Conservation (phyloP, 2,888 invertebrate species). For the Agriopis marginaria region DNA sequence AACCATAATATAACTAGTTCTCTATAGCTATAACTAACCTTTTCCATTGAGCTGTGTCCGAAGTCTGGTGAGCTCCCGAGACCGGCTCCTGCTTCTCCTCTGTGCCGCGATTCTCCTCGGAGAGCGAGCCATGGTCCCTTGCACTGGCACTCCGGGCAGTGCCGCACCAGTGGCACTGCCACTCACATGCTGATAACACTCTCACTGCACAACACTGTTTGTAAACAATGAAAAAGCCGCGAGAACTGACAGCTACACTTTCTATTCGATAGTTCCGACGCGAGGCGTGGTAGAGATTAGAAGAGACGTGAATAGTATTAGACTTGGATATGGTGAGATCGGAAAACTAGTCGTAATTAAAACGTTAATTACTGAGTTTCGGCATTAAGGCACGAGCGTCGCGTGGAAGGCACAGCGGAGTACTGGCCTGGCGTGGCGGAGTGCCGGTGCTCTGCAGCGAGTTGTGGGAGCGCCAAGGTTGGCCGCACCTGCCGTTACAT, state of each 20-base stretch:
- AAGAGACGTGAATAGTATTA: background rate
- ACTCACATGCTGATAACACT: slow-evolving; percentile 37
- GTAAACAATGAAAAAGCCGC: slow-evolving; percentile 26
- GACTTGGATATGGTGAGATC: slow-evolving; percentile 9
- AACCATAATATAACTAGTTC: background rate
- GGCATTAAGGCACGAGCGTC: slow-evolving; percentile 65
- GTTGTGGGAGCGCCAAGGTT: slow-evolving; percentile 41
- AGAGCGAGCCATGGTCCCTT: slow-evolving; percentile 73
- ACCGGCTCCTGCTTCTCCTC: slow-evolving; percentile 71
- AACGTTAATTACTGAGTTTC: slow-evolving; percentile 36
- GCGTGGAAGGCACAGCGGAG: slow-evolving; percentile 68
- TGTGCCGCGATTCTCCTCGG: slow-evolving; percentile 73
- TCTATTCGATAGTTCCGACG: slow-evolving; percentile 3
- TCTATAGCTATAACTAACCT: slow-evolving; percentile 57
- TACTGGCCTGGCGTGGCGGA: slow-evolving; percentile 52
- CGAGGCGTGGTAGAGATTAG: background rate
- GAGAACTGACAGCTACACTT: slow-evolving; percentile 14
- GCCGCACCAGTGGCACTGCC: slow-evolving; percentile 27
- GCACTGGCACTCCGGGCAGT: slow-evolving; percentile 13
- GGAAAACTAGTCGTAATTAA: slow-evolving; percentile 44
- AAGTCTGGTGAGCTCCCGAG: slow-evolving; percentile 72
- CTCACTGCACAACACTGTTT: slow-evolving; percentile 35
- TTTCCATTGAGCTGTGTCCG: slow-evolving; percentile 75
- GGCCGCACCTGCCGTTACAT: slow-evolving; percentile 44
- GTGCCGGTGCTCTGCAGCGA: slow-evolving; percentile 24